Conservation (phyloP, 2,888 invertebrate species). For the Choreutis nemorana region DNA sequence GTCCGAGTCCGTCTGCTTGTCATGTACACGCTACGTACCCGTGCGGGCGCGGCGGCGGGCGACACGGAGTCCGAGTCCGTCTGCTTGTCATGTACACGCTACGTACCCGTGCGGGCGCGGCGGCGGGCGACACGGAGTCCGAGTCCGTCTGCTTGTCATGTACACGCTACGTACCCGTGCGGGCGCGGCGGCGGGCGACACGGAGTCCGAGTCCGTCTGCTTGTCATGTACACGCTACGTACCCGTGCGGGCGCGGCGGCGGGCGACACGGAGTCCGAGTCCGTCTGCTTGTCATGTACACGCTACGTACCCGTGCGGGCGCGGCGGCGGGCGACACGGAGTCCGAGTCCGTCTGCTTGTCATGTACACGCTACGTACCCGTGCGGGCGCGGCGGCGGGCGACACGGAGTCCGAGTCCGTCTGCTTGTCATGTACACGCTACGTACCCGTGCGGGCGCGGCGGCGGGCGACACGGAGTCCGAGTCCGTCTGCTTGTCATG, state of each 20-base stretch:
- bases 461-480: constrained; percentile 6
- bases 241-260: no score
- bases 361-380: not conserved
- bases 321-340: not conserved
- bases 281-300: not conserved
- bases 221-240: not conserved
- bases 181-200: not conserved
- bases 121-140: not conserved
- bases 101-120: no score
- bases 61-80: not conserved
- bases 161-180: no score
- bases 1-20: not conserved
- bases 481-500: constrained; percentile 11
- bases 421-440: not conserved
- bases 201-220: not conserved
- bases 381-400: no score
- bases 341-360: not conserved
- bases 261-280: not conserved
- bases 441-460: constrained; percentile 14
- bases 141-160: not conserved
- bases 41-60: no score
- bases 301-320: no score
- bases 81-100: not conserved
- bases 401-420: not conserved
- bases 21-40: not conserved